Evolutionary conservation across 2,797 vertebrate genomes (phyloP), one percentile per base, ranked within the genome.

Genomic region (Pteropus rufus): DNA sequence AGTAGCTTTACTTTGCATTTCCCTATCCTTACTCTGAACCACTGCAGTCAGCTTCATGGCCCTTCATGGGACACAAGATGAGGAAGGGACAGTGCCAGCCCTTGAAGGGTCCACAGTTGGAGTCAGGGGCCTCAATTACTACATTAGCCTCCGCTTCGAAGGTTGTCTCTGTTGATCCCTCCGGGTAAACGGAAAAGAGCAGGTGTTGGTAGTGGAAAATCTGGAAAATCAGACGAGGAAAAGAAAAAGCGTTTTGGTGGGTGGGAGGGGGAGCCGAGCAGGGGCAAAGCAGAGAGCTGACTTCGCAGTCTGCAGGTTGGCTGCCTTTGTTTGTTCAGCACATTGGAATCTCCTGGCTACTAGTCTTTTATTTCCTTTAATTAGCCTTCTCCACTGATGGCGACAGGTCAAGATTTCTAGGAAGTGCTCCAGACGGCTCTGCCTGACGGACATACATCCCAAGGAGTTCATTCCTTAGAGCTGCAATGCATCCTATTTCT

Each of bases 301-400:
- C 84, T 84, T 46, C 24, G 91, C 73, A 16, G 1, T 77, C 62
- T 60, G 36, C 46, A 93, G 69, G 39, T 44, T 86, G 96, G 58
- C n/a, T 26, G 85, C 18, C 58, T 85, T 92, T 95, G 91, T 84
- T 88, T 89, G 83, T 62, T 77, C 58, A 91, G 87, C 64, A 24
- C 29, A 5, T 29, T 89, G 46, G 65, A 87, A 94, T 93, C 95
- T 96, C 94, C 92, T 72, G 70, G 46, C 83, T 67, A 69, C 89
- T 56, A 52, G 70, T 64, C 64, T 87, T 92, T 85, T n/a, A 86
- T 93, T 95, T 97, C 86, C 91, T 96, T 95, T 97, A 88, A 94
- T 97, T 89, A 94, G 91, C 80, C 58, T 94, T 86, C 89, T 39
- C 52, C 62, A 52, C 24, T 81, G 76, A 93, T 7, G 10, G 56